Evolutionary conservation across 2,888 invertebrate genomes (phyloP).

Genomic region (Lochmaea crataegi): DNA sequence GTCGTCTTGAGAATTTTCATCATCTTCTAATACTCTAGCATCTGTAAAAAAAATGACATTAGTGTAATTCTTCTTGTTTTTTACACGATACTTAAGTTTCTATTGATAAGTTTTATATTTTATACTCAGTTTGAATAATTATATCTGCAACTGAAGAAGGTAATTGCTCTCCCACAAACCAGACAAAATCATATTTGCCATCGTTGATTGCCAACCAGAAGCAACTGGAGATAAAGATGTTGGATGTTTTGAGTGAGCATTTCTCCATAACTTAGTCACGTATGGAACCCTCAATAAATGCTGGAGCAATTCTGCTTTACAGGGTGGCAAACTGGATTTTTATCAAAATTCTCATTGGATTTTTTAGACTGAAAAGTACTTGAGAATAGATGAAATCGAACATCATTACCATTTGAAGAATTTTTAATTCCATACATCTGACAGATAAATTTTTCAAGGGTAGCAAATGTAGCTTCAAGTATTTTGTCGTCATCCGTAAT

Average conservation of each 20-base stretch:
- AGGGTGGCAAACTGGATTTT: background rate
- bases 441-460: constrained; percentile 1
- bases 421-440: background rate
- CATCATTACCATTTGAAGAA: background rate
- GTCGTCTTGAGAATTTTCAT: constrained; percentile 33
- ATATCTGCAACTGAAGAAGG: constrained; percentile 45
- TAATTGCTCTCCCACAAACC: constrained; percentile 47
- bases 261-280: too few species aligned
- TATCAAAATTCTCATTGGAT: constrained; percentile 32
- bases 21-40: constrained; percentile 34
- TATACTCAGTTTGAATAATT: constrained; percentile 38
- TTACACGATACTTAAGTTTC: constrained; percentile 15
- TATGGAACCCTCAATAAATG: too few species aligned
- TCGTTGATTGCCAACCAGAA: constrained; percentile 40
- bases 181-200: constrained; percentile 47
- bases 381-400: constrained; percentile 34
- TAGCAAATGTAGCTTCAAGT: constrained; percentile 6
- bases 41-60: constrained; percentile 29
- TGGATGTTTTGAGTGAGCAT: constrained; percentile 14
- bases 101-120: constrained; percentile 22
- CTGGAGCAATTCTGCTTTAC: too few species aligned
- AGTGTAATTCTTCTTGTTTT: constrained; percentile 9
- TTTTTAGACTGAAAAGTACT: constrained; percentile 36
- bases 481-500: constrained; percentile 4
- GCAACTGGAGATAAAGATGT: constrained; percentile 39